Conservation (phyloP, 2,113 vertebrate genomes). For the Hystrix cristata region DNA sequence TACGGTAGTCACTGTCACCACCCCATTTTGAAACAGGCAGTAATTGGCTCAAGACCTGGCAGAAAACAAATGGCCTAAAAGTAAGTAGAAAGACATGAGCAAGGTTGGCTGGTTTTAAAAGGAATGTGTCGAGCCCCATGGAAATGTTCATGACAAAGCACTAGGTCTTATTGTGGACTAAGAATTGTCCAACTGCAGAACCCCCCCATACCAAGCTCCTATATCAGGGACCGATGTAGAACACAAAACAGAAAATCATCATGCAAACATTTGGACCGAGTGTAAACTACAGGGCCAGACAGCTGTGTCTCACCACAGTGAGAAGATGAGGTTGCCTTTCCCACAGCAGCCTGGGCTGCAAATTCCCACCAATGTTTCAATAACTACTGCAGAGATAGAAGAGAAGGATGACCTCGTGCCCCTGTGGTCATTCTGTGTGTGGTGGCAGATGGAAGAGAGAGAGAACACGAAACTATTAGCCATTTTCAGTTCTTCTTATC, state of each 20-base stretch:
- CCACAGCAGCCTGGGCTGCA: not conserved
- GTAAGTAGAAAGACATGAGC: rapidly evolving
- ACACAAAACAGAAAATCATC: not conserved
- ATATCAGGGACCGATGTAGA: not conserved
- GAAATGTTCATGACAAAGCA: not conserved
- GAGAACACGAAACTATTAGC: not conserved
- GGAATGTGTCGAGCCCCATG: not conserved
- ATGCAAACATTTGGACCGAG: not conserved
- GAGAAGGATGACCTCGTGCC: not conserved
- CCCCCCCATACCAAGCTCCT: not conserved
- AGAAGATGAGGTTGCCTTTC: not conserved
- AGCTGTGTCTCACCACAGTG: not conserved
- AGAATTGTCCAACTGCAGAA: rapidly evolving
- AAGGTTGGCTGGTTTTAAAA: not conserved
- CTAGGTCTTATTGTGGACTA: not conserved
- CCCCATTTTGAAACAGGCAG: not conserved
- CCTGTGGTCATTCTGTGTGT: not conserved
- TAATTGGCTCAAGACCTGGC: not conserved
- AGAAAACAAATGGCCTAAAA: not conserved
- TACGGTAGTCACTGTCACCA: rapidly evolving
- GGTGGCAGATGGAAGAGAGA: not conserved
- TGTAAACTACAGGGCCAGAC: not conserved
- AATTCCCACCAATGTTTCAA: not conserved
- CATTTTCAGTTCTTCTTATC: not conserved
- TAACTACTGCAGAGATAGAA: not conserved